Conservation (phyloP, 2,797 vertebrate genomes). For the Pseudopleuronectes americanus region DNA sequence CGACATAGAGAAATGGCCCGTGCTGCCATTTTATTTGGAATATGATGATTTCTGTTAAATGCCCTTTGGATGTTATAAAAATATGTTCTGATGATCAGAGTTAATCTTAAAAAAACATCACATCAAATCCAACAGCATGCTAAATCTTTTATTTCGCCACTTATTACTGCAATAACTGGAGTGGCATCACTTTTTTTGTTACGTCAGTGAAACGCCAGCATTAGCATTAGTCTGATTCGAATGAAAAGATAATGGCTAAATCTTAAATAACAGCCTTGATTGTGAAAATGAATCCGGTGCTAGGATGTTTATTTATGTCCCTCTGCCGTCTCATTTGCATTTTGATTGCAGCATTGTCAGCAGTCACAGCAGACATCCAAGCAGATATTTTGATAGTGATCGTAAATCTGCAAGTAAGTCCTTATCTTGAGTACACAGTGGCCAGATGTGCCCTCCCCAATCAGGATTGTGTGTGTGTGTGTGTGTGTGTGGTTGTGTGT, state of each 20-base stretch:
- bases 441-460: conserved; percentile 79
- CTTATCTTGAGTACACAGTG: conserved; percentile 84
- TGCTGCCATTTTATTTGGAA: conserved; percentile 63
- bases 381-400: conserved; percentile 84
- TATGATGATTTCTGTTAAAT: conserved; percentile 55
- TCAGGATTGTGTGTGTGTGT: conserved; percentile 46
- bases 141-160: conserved; percentile 38
- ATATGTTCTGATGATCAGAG: conserved; percentile 37
- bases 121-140: conserved; percentile 38
- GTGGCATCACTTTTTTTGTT: conserved; percentile 27
- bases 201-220: conserved; percentile 23
- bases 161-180: conserved; percentile 27
- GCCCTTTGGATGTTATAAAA: conserved; percentile 40
- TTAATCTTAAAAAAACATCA: conserved; percentile 43
- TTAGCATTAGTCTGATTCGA: conserved; percentile 54
- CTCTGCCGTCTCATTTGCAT: conserved; percentile 82
- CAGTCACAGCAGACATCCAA: conserved; percentile 79
- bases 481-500: conserved; percentile 20
- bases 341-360: conserved; percentile 86
- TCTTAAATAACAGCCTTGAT: conserved; percentile 78
- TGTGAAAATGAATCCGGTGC: conserved; percentile 74
- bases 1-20: conserved; percentile 73
- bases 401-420: conserved; percentile 85
- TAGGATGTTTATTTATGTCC: conserved; percentile 78
- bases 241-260: conserved; percentile 68